Percentiles rank a stretch among this genome's conserved stretches.
phyloP scores from a whole-genome alignment of 2,113 vertebrate genomes.

The Xyliphius kryptos region DNA sequence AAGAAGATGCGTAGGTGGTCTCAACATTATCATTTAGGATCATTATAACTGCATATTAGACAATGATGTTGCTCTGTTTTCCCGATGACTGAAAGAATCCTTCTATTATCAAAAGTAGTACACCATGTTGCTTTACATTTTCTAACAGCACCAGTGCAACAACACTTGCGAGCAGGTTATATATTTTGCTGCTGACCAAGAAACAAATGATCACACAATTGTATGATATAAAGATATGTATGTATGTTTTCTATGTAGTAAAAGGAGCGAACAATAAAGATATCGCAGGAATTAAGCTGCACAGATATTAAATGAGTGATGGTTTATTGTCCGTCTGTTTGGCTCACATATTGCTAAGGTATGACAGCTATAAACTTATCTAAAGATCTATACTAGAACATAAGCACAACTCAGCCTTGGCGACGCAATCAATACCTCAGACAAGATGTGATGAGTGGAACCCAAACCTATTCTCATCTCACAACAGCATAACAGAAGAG shows the following conservation, averaged over 20 bases:
- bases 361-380: conserved; percentile 6
- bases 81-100: background rate
- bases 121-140: background rate
- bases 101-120: background rate
- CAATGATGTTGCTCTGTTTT: background rate
- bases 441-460: background rate
- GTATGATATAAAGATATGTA: background rate
- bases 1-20: too few species aligned
- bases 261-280: background rate
- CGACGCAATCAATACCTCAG: conserved; percentile 1
- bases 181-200: background rate
- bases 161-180: conserved; percentile 4
- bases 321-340: background rate
- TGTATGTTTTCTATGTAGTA: background rate
- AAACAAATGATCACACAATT: background rate
- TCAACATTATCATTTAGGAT: too few species aligned
- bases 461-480: too few species aligned
- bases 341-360: conserved; percentile 2
- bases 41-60: background rate
- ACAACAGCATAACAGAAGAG: background rate
- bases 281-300: conserved; percentile 6
- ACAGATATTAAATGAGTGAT: conserved; percentile 5
- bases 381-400: background rate
- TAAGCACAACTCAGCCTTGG: background rate
- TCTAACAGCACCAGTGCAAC: background rate